Conservation (phyloP, 2,888 invertebrate genomes). For the Scrobipalpa atriplicella region DNA sequence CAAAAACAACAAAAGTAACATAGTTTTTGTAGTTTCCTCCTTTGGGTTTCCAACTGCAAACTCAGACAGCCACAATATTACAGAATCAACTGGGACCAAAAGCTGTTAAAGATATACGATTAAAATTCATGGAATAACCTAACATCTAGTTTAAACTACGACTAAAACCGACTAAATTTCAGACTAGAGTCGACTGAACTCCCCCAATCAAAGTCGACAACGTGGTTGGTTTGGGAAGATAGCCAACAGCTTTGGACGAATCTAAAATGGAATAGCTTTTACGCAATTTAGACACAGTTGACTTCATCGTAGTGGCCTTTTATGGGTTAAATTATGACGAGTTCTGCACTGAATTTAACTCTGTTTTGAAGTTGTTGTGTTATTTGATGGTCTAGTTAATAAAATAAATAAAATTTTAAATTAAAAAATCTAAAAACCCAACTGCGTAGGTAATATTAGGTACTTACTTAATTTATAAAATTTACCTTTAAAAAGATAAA, state of each 20-base stretch:
- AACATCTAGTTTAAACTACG: background rate
- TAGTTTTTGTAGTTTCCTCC: background rate
- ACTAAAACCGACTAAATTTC: background rate
- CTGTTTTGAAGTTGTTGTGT: background rate
- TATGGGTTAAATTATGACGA: background rate
- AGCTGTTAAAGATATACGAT: background rate
- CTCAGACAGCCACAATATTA: background rate
- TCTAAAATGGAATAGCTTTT: background rate
- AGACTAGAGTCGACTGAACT: background rate
- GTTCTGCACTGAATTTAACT: background rate
- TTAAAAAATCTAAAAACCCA: no score
- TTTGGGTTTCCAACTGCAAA: background rate
- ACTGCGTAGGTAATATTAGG: no score
- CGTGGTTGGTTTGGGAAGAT: slow-evolving; percentile 9
- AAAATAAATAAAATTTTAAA: no score
- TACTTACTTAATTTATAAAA: no score
- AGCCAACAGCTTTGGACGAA: background rate
- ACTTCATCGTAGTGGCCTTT: background rate
- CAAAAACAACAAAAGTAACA: background rate
- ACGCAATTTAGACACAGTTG: background rate
- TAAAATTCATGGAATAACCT: slow-evolving; percentile 12
- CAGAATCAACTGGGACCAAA: background rate
- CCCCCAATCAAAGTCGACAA: slow-evolving; percentile 4
- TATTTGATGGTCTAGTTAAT: no score
- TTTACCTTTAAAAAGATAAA: no score